Base-by-base conservation (phyloP, 2,113 vertebrate species). In the Gallinago undulata region DNA sequence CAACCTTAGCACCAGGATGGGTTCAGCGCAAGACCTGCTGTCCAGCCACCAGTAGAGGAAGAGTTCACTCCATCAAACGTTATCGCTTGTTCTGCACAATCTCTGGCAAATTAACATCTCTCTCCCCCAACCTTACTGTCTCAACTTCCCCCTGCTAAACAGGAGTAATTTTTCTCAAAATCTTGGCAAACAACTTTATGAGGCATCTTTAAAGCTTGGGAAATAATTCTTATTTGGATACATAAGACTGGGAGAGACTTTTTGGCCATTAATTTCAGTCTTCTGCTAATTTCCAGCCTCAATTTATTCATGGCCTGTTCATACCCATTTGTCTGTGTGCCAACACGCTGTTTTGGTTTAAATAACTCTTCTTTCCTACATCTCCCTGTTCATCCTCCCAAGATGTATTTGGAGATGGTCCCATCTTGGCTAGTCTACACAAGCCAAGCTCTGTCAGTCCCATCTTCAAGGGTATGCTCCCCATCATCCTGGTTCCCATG, bases 201-300 rank as follows among this genome's bases (percentile, higher is more conserved):
- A 96, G 57, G 47, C 70, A 66, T 82, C 77, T 91, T 94, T 93
- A 87, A 68, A 82, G 62, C 89, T 50, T 41, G 53, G 48, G 57
- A 91, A 76, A 94, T 91, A 94, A 94, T 85, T 95, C 84, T 93
- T 82, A 33, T 79, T 96, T 91, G 87, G 93, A 82, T 87, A 89
- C 35, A 7, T 60, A 87, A 91, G 62, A 68, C 84, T 3, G 5
- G 0, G 53, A 18, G 9, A 89, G 77, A 62, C 31, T n/a, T 93
- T 95, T 50, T 93, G 81, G 66, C 57, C 94, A 89, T 94, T 85
- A 91, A 92, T 95, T 90, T 94, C 62, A 91, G 62, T 45, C 81
- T 85, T 68, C 84, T 85, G 87, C 75, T 96, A 97, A 96, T 95
- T 96, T 77, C 82, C 90, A 91, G 75, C 50, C 47, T 86, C 70